A percentile compares a stretch with the other conserved stretches of the same genome.
phyloP scores from a whole-genome alignment of 1,140 invertebrate genomes.

The Meteorus sp. region DNA sequence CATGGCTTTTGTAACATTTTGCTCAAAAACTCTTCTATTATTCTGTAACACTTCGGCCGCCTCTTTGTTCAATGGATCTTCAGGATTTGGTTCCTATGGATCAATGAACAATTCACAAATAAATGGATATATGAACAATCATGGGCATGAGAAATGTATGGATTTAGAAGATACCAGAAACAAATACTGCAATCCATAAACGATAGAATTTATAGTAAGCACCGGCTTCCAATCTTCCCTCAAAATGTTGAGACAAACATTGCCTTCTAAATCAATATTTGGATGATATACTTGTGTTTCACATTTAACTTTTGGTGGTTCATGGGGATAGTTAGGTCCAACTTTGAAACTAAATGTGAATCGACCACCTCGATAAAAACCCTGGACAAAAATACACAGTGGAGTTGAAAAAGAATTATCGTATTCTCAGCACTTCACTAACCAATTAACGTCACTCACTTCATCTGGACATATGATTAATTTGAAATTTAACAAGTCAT shows the following conservation, averaged over 20 bases:
- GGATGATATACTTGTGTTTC: slow-evolving; percentile 94
- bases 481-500: slow-evolving; percentile 96
- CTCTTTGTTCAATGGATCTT: slow-evolving; percentile 98
- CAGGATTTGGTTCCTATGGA: slow-evolving; percentile 92
- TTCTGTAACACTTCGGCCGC: slow-evolving; percentile 96
- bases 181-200: slow-evolving; percentile 97
- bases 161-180: slow-evolving; percentile 95
- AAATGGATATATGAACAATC: too few species aligned
- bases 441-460: too few species aligned
- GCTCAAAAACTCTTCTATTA: slow-evolving; percentile 92
- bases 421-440: too few species aligned
- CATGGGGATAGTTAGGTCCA: slow-evolving; percentile 95
- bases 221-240: slow-evolving; percentile 99
- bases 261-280: slow-evolving; percentile 93
- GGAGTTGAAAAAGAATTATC: too few species aligned
- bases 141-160: too few species aligned
- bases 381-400: too few species aligned
- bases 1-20: slow-evolving; percentile 96
- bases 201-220: slow-evolving; percentile 95
- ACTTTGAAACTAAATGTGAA: slow-evolving; percentile 98
- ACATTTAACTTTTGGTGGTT: slow-evolving; percentile 94
- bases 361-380: slow-evolving; percentile 90
- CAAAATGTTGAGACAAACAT: slow-evolving; percentile 92
- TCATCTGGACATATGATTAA: slow-evolving; percentile 96
- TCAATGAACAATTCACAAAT: slow-evolving; percentile 31